Percentiles rank a stretch among this genome's conserved stretches.
These are phyloP conservation scores for Osmerus eperlanus DNA, from an alignment of 2,113 vertebrate species.

Conservation along the genomic window DNA sequence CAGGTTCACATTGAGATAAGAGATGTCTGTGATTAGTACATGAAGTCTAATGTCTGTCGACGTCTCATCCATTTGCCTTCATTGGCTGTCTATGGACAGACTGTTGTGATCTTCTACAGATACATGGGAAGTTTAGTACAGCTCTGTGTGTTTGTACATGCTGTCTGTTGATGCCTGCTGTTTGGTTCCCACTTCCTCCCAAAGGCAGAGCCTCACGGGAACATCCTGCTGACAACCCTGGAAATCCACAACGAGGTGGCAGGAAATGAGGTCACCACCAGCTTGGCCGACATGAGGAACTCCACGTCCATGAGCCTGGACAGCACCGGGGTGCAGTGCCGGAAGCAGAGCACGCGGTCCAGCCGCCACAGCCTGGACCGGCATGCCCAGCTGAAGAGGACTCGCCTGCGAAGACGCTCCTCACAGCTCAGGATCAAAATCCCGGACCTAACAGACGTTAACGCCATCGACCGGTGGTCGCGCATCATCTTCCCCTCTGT, in stretches of 20 bases:
- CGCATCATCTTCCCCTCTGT: constrained; percentile 92
- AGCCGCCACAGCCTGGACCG: constrained; percentile 82
- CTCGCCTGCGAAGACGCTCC: constrained; percentile 87
- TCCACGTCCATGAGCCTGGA: constrained; percentile 89
- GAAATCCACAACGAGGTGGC: constrained; percentile 92
- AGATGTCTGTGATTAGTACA: too few relatives aligned
- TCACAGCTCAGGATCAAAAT: constrained; percentile 96
- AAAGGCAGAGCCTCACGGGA: constrained; percentile 83
- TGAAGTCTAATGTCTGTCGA: too few relatives aligned
- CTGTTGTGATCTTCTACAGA: too few relatives aligned
- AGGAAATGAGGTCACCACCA: constrained; percentile 82
- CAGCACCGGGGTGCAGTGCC: constrained; percentile 93
- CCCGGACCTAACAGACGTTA: constrained; percentile 93
- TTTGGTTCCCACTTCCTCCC: constrained; percentile 6
- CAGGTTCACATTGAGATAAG: too few relatives aligned
- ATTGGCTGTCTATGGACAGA: too few relatives aligned
- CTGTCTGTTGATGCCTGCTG: too few relatives aligned
- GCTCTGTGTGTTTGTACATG: too few relatives aligned
- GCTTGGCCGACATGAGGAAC: constrained; percentile 83
- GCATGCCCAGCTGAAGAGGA: constrained; percentile 79
- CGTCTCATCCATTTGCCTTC: too few relatives aligned
- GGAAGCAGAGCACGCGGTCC: constrained; percentile 80
- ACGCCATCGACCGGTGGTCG: constrained; percentile 96
- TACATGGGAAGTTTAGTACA: too few relatives aligned
- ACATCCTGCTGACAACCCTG: constrained; percentile 86